Base-by-base conservation (phyloP, 2,113 vertebrate species). In the Vulpes ferrilata region DNA sequence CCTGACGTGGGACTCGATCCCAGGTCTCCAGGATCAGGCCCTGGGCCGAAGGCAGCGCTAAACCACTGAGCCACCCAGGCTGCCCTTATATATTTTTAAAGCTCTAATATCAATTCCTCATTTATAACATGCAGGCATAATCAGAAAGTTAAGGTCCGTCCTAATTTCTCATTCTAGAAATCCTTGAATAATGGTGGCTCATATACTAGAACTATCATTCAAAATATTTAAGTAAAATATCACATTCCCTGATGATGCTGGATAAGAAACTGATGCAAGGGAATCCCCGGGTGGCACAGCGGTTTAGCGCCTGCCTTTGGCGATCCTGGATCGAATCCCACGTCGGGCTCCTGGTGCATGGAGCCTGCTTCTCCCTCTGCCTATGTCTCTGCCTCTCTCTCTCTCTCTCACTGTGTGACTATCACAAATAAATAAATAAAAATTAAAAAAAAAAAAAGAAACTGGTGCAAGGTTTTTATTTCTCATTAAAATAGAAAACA, bases 401-500 rank as follows among this genome's bases (percentile, higher is more conserved):
- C 35, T 35, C 35, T 35, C 35, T 35, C 35, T 35, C 35, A 35
- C 35, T 35, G 35, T 35, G 35, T 35, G 35, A 35, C 35, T 35
- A 35, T 35, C 35, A 35, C 35, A 35, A 35, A 35, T 35, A 35
- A 35, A 35, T 35, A 35, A 35, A 35, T 35, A 35, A 35, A 35
- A 35, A 35, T 35, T 35, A 35, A 35, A 35, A 35, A 35, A 35
- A 35, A 35, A 35, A 35, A 35, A 35, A 35, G 35, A 88, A 84
- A 71, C 6, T 51, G 65, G 10, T 74, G 23, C 7, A 48, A 64
- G 57, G 38, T 51, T 94, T 78, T 79, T 65, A 60, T 38, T 88
- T 59, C 55, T 74, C 48, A 67, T 64, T 73, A 79, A 96, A 69
- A 27, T 71, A 94, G 30, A 67, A 94, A 92, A n/a, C 11, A 65